Base-by-base conservation (phyloP, 2,888 invertebrate species). In the Thecophora atra region DNA sequence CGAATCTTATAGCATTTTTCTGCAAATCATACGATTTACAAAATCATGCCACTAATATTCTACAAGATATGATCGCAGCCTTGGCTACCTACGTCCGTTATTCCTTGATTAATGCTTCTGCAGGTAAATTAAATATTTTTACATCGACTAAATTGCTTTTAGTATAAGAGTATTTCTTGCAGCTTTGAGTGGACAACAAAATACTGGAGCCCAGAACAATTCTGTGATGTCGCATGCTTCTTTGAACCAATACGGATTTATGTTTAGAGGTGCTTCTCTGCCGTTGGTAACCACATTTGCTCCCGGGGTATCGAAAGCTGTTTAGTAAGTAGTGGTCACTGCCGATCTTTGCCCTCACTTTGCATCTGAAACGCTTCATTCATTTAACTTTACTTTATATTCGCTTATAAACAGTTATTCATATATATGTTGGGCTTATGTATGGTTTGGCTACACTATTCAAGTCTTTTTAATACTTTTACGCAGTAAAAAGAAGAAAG, bases 1-100 rank as follows among this genome's bases (percentile, higher is more conserved):
- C 97, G 8, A 86, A 89, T 85, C 88, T 98, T 21, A 88, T 98
- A 78, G 94, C 93, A 80, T 94, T 95, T 65, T 97, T 99, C 87
- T 98, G 98, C 86, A 91, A 94, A 84, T 96, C 95, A 77, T 99
- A 99, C 85, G 99, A 99, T 88, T 91, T 98, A 87, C 95, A 96
- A 83, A 94, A 95, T 76, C 96, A 96, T 87, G 94, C 95, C 0
- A 96, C 96, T 11, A 95, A 95, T 84, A 95, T 96, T 80, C 93
- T 98, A 82, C 94, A 97, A 84, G 97, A 98, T 87, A 97, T 99
- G 80, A 96, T 99, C 70, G 95, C 95, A 86, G 94, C 96, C 51
- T 88, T 98, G 77, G 97, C 97, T 19, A 94, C 95, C 0, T 98
- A 96, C 86, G 95, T 98, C 17, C 97, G 98, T 85, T 96, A 96